A percentile compares a stretch with the other conserved stretches of the same genome.
phyloP scores from a whole-genome alignment of 2,113 vertebrate genomes.

The Piprites chloris region DNA sequence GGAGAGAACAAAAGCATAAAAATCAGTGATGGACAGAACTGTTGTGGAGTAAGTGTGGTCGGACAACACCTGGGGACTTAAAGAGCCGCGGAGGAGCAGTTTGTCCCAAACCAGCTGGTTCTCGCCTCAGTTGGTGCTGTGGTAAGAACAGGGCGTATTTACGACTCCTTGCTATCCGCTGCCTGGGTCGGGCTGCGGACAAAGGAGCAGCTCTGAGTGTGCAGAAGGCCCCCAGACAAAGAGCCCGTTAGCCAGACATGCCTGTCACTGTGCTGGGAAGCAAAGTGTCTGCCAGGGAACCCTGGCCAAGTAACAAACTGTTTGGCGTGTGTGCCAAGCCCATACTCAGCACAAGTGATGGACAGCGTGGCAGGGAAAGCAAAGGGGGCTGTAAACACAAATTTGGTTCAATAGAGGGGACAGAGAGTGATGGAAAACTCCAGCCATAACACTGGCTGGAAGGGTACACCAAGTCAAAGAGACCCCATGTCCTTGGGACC shows the following conservation, averaged over 20 bases:
- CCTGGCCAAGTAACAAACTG: background rate
- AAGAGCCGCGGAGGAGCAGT: background rate
- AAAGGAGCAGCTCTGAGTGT: constrained; percentile 37
- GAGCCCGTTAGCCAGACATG: constrained; percentile 27
- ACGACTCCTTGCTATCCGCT: background rate
- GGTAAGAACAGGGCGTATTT: background rate
- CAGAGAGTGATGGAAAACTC: background rate
- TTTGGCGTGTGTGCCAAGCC: constrained; percentile 35
- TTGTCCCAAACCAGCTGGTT: background rate
- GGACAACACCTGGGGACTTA: background rate
- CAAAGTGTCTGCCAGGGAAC: constrained; percentile 22
- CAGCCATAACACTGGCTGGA: background rate
- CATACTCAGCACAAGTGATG: background rate
- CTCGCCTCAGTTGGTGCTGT: background rate
- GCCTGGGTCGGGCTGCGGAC: constrained; percentile 36
- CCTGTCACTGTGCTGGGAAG: background rate
- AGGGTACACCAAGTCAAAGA: background rate
- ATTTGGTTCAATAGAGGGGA: background rate
- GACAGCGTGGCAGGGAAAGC: constrained; percentile 1
- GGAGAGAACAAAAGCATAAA: background rate
- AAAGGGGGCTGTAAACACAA: constrained; percentile 21
- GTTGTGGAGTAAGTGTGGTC: background rate
- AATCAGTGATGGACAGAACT: background rate
- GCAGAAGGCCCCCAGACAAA: constrained; percentile 38
- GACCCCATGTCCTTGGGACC: background rate